Conservation (phyloP, 2,113 vertebrate genomes). For the Seriola aureovittata region DNA sequence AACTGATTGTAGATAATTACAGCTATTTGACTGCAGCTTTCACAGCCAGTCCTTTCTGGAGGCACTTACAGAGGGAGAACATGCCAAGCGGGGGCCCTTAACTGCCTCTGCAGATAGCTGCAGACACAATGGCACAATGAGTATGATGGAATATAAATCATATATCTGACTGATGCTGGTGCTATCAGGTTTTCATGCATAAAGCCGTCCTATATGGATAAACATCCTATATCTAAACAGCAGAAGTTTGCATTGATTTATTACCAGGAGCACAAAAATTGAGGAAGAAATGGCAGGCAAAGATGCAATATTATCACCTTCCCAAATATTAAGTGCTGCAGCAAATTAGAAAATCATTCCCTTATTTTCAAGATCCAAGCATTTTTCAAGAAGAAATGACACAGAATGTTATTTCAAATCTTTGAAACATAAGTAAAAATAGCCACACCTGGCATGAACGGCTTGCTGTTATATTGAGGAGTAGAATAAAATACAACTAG, state of each 20-base stretch:
- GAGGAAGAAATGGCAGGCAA: neutral
- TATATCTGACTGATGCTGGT: slow-evolving; percentile 28
- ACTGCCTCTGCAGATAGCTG: slow-evolving; percentile 65
- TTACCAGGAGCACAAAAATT: too few species aligned
- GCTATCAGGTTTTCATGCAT: slow-evolving; percentile 14
- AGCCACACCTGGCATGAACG: slow-evolving; percentile 4
- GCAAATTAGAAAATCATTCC: neutral
- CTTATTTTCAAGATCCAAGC: neutral
- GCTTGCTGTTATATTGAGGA: neutral
- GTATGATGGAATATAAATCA: slow-evolving; percentile 56
- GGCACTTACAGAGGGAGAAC: slow-evolving; percentile 78
- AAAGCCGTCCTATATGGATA: slow-evolving; percentile 4
- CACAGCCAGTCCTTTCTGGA: slow-evolving; percentile 77
- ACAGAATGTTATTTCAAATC: neutral
- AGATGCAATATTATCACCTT: neutral
- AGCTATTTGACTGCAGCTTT: slow-evolving; percentile 84
- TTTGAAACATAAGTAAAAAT: neutral
- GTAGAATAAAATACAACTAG: neutral
- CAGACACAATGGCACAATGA: slow-evolving; percentile 54
- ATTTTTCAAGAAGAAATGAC: neutral
- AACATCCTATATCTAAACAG: neutral
- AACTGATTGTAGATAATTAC: slow-evolving; percentile 85
- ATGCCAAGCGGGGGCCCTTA: slow-evolving; percentile 74
- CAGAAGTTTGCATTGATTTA: neutral
- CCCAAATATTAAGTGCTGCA: slow-evolving; percentile 7